Evolutionary conservation across 1,140 invertebrate species (phyloP), one percentile per base, ranked within the genome.

Genomic region (Scaptomyza graminum): DNA sequence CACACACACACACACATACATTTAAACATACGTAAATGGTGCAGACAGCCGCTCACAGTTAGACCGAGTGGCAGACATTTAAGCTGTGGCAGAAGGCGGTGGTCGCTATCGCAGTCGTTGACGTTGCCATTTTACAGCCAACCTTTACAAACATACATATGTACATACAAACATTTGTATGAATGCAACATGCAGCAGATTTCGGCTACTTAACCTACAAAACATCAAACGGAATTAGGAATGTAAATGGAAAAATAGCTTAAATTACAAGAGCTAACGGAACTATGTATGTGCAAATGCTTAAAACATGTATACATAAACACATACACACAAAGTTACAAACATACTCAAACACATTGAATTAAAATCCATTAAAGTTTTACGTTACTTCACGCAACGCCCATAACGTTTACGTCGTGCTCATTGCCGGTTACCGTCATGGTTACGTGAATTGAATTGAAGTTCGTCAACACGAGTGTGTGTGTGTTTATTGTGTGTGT

Each of bases 181-280:
- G 59, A 59, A 81, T 81, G 71, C 79, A 78, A 82, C 75, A 79
- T 76, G 83, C 82, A 77, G 57, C 39, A 57, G 43, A 51, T 74
- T 82, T 85, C 78, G 66, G 70, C 82, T 85, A 85, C 83, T 85
- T 88, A 85, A 85, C 83, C 82, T 85, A 85, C 74, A 84, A 64
- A 84, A 61, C 49, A 49, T 25, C 16, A 49, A 61, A 56, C 6
- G 50, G 50, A 11, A 31, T 47, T 6, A 47, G 5, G 7, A 11
- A 37, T 31, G 15, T 46, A 22, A 22, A 28, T 25, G n/a, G 9
- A 12, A 37, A 13, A 9, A 3, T 13, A 7, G 66, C 56, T 22
- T 8, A 31, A 84, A 79, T 84, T 66, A 76, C 25, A 61, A 39
- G 34, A 84, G 56, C 67, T 61, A 61, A 57, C 69, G 55, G 62